Evolutionary conservation across 2,888 invertebrate genomes (phyloP).

Genomic region (Cryptocheilus praepositus): DNA sequence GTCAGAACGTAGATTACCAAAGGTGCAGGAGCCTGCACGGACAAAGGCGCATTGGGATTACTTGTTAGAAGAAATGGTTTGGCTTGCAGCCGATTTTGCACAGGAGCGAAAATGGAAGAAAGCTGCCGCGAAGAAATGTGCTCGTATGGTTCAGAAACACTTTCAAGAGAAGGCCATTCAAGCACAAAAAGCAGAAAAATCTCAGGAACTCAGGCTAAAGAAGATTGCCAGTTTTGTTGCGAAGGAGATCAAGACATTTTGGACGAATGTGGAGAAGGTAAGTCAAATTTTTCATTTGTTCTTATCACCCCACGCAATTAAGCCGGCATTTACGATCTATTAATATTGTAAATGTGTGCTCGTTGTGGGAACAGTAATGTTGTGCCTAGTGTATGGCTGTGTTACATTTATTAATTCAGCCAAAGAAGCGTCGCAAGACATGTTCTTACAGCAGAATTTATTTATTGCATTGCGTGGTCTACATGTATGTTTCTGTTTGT

Average conservation of each 20-base stretch:
- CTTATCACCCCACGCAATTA: slow-evolving; percentile 71
- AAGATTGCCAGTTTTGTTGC: slow-evolving; percentile 93
- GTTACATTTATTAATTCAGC: slow-evolving; percentile 32
- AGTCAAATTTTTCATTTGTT: slow-evolving; percentile 16
- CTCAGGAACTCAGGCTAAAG: slow-evolving; percentile 89
- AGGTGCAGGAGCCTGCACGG: slow-evolving; percentile 92
- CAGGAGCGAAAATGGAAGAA: slow-evolving; percentile 99
- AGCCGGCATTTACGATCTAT: slow-evolving; percentile 70
- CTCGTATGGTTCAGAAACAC: slow-evolving; percentile 92
- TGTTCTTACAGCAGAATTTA: slow-evolving; percentile 19
- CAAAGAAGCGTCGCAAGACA: slow-evolving; percentile 51
- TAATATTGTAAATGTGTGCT: slow-evolving; percentile 70
- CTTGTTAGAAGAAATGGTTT: slow-evolving; percentile 97
- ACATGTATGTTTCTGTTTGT: slow-evolving; percentile 38
- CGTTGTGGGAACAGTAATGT: slow-evolving; percentile 73
- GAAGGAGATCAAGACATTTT: slow-evolving; percentile 95
- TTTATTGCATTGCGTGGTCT: slow-evolving; percentile 8
- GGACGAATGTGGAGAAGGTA: slow-evolving; percentile 96
- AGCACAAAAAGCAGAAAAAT: slow-evolving; percentile 93
- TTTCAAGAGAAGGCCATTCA: slow-evolving; percentile 93
- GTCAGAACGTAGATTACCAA: slow-evolving; percentile 94
- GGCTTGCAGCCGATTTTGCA: slow-evolving; percentile 98
- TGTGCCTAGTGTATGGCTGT: slow-evolving; percentile 53
- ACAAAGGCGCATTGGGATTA: slow-evolving; percentile 99
- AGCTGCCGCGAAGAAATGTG: slow-evolving; percentile 94